Conservation (phyloP, 2,888 invertebrate species). For the Brenthis daphne region DNA sequence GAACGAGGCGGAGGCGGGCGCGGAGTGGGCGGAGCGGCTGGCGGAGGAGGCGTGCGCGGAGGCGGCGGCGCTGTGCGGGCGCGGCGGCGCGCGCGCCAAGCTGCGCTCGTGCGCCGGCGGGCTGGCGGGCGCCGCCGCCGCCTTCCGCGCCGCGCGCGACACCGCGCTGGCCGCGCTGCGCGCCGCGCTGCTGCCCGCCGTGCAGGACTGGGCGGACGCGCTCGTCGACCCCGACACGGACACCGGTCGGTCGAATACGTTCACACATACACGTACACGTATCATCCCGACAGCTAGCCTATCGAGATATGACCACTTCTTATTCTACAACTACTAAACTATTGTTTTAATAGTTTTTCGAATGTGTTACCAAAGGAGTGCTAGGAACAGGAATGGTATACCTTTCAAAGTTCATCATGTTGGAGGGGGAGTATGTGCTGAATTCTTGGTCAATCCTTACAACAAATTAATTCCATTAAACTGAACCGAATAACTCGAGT, state of each 20-base stretch:
- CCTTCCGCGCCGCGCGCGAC: slow-evolving; percentile 61
- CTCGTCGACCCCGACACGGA: slow-evolving; percentile 52
- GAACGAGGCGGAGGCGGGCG: slow-evolving; percentile 95
- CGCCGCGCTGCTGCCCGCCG: slow-evolving; percentile 55
- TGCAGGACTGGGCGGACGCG: slow-evolving; percentile 57
- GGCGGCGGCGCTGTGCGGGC: slow-evolving; percentile 66
- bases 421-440: too few relatives aligned
- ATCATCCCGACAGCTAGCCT: too few relatives aligned
- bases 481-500: too few relatives aligned
- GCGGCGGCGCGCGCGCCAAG: slow-evolving; percentile 55
- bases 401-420: too few relatives aligned
- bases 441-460: too few relatives aligned
- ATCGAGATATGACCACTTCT: too few relatives aligned
- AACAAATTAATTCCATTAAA: too few relatives aligned
- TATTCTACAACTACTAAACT: too few relatives aligned
- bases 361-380: too few relatives aligned
- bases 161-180: slow-evolving; percentile 52
- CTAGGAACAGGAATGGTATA: too few relatives aligned
- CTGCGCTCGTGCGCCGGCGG: slow-evolving; percentile 65
- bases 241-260: slow-evolving; percentile 42
- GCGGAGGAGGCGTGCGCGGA: slow-evolving; percentile 88
- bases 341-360: too few relatives aligned
- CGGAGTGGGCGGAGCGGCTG: slow-evolving; percentile 94
- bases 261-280: too few relatives aligned
- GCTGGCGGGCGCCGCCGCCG: slow-evolving; percentile 60